Base-by-base conservation (phyloP, 2,113 vertebrate species). In the Colius striatus region DNA sequence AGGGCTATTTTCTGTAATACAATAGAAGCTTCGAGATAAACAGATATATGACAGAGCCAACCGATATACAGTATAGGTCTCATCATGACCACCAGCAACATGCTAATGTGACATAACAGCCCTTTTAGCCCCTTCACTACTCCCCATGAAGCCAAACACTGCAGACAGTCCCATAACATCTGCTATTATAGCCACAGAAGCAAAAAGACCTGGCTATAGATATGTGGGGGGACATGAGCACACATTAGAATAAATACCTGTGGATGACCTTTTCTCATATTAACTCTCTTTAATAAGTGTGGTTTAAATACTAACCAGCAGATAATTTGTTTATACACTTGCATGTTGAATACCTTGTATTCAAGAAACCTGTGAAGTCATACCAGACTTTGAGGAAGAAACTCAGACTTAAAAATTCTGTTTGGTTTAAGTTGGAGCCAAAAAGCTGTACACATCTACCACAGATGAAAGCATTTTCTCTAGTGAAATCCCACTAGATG, bases 401-500 rank as follows among this genome's bases (percentile, higher is more conserved):
- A 73, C 27, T 71, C 34, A 53, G 83, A 86, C 87, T 95, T 95
- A 62, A 97, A 95, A 91, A 96, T 90, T 94, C 89, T 77, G 68
- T 97, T 95, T 97, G 88, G 62, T 97, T 96, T 84, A 85, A 95
- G 92, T 57, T 94, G 90, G 94, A 96, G 88, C 92, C 77, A 93
- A 91, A 91, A 94, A 96, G 75, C 93, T 94, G 90, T 84, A 90
- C 68, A 77, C 70, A 96, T 87, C 91, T 90, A 93, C 58, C 58
- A 67, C 67, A 97, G 94, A 97, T 97, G 89, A 97, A 97, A 81
- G 81, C 29, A 21, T 82, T 93, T 96, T 94, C 93, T 97, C 95
- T 83, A 80, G 94, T 91, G 96, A 97, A 97, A 96, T 97, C 97
- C 96, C 96, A 97, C 92, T 96, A 97, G 97, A 91, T 97, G 91